These are phyloP conservation scores for Chalcosyrphus nemorum DNA, from an alignment of 2,888 invertebrate species.

Conservation along the genomic window DNA sequence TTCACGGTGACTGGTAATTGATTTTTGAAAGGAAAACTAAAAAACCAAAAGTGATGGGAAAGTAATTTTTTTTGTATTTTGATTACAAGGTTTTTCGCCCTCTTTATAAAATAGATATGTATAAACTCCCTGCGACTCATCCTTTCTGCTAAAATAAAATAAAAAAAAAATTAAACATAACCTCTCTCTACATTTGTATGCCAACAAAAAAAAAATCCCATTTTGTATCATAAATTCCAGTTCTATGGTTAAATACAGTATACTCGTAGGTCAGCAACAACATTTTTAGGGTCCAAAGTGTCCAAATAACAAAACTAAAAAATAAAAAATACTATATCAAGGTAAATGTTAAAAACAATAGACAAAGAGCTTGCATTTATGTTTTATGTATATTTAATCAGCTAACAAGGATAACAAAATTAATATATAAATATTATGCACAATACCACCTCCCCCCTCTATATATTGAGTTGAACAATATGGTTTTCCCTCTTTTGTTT, in stretches of 20 bases:
- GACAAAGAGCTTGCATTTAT: constrained; percentile 50
- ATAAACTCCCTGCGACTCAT: constrained; percentile 56
- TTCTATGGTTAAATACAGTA: constrained; percentile 21
- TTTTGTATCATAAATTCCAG: constrained; percentile 8
- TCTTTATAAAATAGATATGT: constrained; percentile 28
- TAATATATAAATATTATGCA: constrained; percentile 77
- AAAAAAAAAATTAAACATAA: not conserved
- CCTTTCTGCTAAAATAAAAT: constrained; percentile 44
- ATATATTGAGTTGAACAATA: constrained; percentile 55
- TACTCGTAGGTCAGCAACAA: constrained; percentile 43
- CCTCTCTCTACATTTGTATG: constrained; percentile 36
- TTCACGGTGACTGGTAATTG: constrained; percentile 61
- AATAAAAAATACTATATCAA: too few species aligned
- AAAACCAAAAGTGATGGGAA: constrained; percentile 57
- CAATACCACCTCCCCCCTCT: constrained; percentile 74
- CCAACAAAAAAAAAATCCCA: constrained; percentile 32
- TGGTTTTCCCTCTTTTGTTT: constrained; percentile 12
- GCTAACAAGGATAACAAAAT: constrained; percentile 70
- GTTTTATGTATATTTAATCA: constrained; percentile 19
- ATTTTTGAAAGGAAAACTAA: constrained; percentile 44
- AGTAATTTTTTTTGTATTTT: constrained; percentile 70
- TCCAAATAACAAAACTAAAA: constrained; percentile 64
- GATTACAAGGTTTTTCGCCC: constrained; percentile 71
- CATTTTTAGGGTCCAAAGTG: constrained; percentile 74
- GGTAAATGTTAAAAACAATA: constrained; percentile 73